A percentile compares a stretch with the other conserved stretches of the same genome.
Evolutionary conservation across 2,113 vertebrate species (phyloP).

Genomic region (Coregonus clupeaformis): DNA sequence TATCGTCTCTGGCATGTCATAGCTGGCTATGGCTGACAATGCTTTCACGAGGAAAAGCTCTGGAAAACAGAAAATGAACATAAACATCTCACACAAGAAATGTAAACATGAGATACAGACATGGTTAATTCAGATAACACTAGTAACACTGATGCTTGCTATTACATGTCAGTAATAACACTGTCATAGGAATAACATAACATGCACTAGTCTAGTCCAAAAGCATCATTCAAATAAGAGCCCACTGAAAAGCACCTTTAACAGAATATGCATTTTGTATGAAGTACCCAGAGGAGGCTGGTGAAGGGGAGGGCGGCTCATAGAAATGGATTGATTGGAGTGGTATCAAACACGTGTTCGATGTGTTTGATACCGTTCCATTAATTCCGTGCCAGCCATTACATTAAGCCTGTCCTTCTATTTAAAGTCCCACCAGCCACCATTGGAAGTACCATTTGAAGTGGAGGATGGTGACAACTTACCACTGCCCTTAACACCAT

Average conservation of each 20-base stretch:
- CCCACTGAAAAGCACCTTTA: background rate
- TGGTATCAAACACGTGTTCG: too few relatives aligned
- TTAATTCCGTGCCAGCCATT: too few relatives aligned
- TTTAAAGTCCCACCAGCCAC: too few relatives aligned
- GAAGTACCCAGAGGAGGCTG: background rate
- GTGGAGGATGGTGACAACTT: conserved; percentile 53
- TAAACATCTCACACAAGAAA: background rate
- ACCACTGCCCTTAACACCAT: conserved; percentile 90
- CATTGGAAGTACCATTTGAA: background rate
- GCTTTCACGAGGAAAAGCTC: background rate
- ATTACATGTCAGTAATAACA: background rate
- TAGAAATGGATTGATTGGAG: too few relatives aligned
- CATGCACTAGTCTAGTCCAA: background rate
- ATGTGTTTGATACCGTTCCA: too few relatives aligned
- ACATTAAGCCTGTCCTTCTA: too few relatives aligned
- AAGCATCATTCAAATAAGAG: background rate
- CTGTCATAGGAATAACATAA: background rate
- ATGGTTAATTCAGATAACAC: background rate
- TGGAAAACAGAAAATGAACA: background rate
- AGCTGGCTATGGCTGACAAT: background rate
- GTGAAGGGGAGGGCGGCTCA: too few relatives aligned
- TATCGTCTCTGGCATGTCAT: background rate
- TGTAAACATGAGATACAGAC: background rate
- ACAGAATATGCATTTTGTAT: background rate
- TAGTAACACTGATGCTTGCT: too few relatives aligned